These are phyloP conservation scores for Sparus aurata DNA, from an alignment of 2,797 vertebrate species.

Conservation along the genomic window DNA sequence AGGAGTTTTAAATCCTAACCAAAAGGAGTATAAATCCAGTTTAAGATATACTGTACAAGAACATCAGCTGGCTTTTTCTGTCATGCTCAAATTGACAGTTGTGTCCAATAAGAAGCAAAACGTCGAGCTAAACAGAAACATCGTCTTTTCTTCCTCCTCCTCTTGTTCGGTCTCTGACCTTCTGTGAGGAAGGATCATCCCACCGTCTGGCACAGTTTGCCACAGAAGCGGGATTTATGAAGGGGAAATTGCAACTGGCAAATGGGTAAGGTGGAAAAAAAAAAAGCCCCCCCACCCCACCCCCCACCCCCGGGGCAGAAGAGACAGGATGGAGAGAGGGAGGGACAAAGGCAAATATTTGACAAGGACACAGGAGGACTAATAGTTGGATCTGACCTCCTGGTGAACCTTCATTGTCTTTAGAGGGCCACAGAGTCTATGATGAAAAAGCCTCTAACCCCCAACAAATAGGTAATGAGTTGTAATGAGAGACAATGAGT, in stretches of 20 bases:
- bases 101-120: constrained; percentile 33
- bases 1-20: constrained; percentile 6
- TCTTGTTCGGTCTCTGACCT: constrained; percentile 73
- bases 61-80: constrained; percentile 18
- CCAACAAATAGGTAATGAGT: constrained; percentile 77
- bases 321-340: constrained; percentile 42
- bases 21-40: background rate
- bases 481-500: constrained; percentile 86
- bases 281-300: constrained; percentile 31
- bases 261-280: constrained; percentile 70
- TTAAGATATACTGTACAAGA: background rate
- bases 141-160: constrained; percentile 62
- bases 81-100: constrained; percentile 27
- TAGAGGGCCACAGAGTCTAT: constrained; percentile 55
- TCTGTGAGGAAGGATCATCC: constrained; percentile 74
- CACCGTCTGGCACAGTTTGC: constrained; percentile 78
- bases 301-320: constrained; percentile 60
- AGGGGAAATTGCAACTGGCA: constrained; percentile 85
- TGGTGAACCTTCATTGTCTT: constrained; percentile 74
- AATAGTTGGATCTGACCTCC: constrained; percentile 71
- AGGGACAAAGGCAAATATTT: constrained; percentile 68
- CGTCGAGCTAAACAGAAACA: constrained; percentile 61
- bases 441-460: constrained; percentile 62
- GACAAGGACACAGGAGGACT: constrained; percentile 60
- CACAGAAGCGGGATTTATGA: constrained; percentile 83